These are phyloP conservation scores for Caenorhabditis brenneri DNA, from an alignment of 1,140 invertebrate species.

Conservation along the genomic window DNA sequence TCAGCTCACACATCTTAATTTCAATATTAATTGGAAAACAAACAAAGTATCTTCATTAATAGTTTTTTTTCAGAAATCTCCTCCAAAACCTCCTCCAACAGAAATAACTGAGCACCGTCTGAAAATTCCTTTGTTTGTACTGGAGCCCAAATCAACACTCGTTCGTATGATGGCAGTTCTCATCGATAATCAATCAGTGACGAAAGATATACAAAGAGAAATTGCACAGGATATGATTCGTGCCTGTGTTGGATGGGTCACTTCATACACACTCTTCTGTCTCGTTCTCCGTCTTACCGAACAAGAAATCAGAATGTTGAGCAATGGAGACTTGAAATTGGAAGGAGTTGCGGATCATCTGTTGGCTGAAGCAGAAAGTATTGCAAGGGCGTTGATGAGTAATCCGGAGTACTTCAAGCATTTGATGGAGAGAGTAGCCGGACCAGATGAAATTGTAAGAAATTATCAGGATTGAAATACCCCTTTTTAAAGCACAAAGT, in stretches of 20 bases:
- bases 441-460: background rate
- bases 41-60: no score
- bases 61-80: background rate
- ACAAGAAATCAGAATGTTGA: background rate
- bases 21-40: no score
- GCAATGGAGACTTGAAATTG: background rate
- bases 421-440: background rate
- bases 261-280: background rate
- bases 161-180: background rate
- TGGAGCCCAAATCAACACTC: background rate
- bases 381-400: background rate
- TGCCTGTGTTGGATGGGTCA: background rate
- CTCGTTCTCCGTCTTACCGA: background rate
- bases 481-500: no score
- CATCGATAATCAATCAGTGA: slow-evolving; percentile 10
- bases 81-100: background rate
- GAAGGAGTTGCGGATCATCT: background rate
- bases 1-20: no score
- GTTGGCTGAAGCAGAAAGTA: background rate
- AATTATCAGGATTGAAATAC: no score
- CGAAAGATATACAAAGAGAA: background rate
- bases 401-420: background rate
- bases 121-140: background rate
- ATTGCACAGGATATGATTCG: background rate
- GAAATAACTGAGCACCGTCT: background rate